Evolutionary conservation across 2,113 vertebrate genomes (phyloP).

Genomic region (Patagioenas fasciata): DNA sequence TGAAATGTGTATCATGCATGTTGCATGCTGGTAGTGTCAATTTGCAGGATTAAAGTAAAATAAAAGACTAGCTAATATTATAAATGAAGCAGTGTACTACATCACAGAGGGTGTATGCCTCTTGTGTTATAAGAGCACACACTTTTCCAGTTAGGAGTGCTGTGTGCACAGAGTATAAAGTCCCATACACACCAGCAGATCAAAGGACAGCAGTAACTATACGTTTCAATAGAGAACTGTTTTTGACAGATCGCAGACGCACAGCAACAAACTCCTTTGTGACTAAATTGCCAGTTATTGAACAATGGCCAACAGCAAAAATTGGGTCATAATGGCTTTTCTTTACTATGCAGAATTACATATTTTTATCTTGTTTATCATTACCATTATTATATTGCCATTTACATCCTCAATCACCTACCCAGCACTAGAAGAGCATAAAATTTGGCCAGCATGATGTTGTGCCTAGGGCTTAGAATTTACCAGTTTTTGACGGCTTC

Average conservation of each 20-base stretch:
- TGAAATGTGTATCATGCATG: background rate
- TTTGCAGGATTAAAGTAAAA: conserved; percentile 7
- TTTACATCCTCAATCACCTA: background rate
- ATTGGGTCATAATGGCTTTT: background rate
- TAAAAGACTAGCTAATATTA: background rate
- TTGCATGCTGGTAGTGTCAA: background rate
- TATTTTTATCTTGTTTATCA: conserved; percentile 34
- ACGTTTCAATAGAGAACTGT: conserved; percentile 50
- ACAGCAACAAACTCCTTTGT: conserved; percentile 1
- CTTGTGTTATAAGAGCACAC: background rate
- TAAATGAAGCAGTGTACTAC: background rate
- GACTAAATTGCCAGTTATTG: conserved; percentile 45
- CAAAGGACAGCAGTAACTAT: conserved; percentile 44
- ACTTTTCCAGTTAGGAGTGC: background rate
- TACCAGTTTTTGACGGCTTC: background rate
- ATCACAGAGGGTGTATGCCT: background rate
- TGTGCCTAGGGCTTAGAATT: background rate
- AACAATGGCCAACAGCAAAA: conserved; percentile 50
- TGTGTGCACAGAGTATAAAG: background rate
- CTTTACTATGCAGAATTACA: background rate
- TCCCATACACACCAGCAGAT: conserved; percentile 11
- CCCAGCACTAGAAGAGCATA: background rate
- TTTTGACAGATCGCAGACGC: conserved; percentile 56
- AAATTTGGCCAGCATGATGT: background rate
- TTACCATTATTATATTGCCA: background rate